Base-by-base conservation (phyloP, 2,888 invertebrate species). In the Chymomyza fuscimana region DNA sequence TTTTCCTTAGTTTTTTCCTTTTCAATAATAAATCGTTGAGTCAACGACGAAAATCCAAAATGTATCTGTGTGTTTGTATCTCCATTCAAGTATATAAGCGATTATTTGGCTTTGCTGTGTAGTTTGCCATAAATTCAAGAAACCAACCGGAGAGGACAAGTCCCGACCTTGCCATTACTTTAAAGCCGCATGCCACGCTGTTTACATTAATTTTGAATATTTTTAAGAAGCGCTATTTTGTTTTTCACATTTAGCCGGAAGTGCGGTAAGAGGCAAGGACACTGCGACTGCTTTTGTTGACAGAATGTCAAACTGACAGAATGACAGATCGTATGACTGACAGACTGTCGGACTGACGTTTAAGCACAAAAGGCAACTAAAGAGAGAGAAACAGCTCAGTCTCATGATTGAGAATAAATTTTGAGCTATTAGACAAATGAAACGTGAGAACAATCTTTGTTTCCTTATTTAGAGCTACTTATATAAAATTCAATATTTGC, bases 171-270 rank as follows among this genome's bases (percentile, higher is more conserved):
- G 63, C 61, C 68, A 66, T 77, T 74, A 80, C 76, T 76, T 77
- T 80, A 63, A 25, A 60, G 64, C 63, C 67, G 63, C 0, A 63
- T 69, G 65, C 36, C 74, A 69, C 40, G 71, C 74, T 75, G 69
- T 87, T 80, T 77, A 76, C 82, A 84, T 87, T 87, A 82, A 84
- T 85, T 84, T 80, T 74, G 79, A 77, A 85, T 87, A 79, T 87
- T 59, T n/a, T 72, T 68, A 79, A 79, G 81, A 81, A 74, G 69
- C 69, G 73, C 64, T 64, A 12, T 32, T 19, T 63, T 15, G 62
- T 62, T 40, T 4, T 40, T 9, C 9, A 62, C 15, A n/a, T 29
- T 40, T 62, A 40, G 40, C 9, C 46, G 10, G 22, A 40, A 77
- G 32, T 7, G 32, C 7, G 32, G 7, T 7, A 32, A 4, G 32